Base-by-base conservation (phyloP, 1,140 invertebrate genomes). In the Hormaphis cornu region DNA sequence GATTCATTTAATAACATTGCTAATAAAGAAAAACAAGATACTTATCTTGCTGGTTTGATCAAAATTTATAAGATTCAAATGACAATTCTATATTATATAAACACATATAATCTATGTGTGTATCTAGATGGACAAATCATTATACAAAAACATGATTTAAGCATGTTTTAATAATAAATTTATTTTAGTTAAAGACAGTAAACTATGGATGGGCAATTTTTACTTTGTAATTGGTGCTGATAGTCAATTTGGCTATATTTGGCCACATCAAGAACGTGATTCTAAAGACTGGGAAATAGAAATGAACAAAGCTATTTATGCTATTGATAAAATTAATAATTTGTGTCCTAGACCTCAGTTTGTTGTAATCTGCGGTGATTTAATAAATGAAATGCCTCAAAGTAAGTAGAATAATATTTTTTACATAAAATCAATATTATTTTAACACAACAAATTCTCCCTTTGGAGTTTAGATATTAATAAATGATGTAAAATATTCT, bases 331-430 rank as follows among this genome's bases (percentile, higher is more conserved):
- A 61, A 75, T 81, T 10, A 84, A 85, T 74, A 33, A 71, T 30
- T 77, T 83, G 75, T 73, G 66, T 2, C 83, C 82, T 2, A 79
- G 76, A 69, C 83, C 83, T 28, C 76, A 76, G 59, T 84, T 84
- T 75, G 78, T 84, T 69, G 76, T 84, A 16, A 76, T 84, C 16
- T 84, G 83, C 75, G 83, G 83, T 3, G 83, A 84, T 74, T 74
- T 85, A 46, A 73, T 81, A 52, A 77, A 84, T 75, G 81, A 81
- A 26, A 78, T 79, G 72, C 82, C 82, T 6, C 8, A 10, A 24
- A 75, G 81, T 78, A 73, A 69, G 72, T 50, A 33, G 14, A n/a
- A 40, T 16, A n/a, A n/a, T n/a, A n/a, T n/a, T n/a, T n/a, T n/a
- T n/a, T n/a, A n/a, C n/a, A n/a, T n/a, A n/a, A n/a, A n/a, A n/a